These are phyloP conservation scores for Notothenia rossii DNA, from an alignment of 2,113 vertebrate genomes.

Conservation along the genomic window DNA sequence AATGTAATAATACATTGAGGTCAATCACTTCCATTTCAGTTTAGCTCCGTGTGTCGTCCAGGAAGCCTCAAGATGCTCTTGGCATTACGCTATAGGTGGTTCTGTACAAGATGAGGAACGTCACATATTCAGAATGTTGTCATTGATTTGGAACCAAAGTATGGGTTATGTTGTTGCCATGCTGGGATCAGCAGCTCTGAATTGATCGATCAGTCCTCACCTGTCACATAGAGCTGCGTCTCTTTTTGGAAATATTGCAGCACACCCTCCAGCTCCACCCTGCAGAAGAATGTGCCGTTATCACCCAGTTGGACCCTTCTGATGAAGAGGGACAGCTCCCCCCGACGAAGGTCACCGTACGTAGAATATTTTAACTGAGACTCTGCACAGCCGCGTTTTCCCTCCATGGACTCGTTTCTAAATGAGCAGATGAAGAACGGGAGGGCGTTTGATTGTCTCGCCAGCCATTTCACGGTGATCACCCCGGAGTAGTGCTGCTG, in stretches of 20 bases:
- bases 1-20: no score
- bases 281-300: not conserved
- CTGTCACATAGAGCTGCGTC: not conserved
- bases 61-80: no score
- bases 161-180: no score
- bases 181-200: no score
- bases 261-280: not conserved
- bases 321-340: slow-evolving; percentile 34
- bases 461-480: slow-evolving; percentile 14
- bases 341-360: slow-evolving; percentile 17
- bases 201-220: not conserved
- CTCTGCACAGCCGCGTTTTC: rapidly evolving
- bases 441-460: rapidly evolving
- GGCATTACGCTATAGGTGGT: no score
- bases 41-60: no score
- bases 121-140: no score
- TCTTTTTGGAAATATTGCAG: rapidly evolving
- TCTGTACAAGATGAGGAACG: no score
- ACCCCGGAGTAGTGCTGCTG: rapidly evolving
- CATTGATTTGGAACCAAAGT: no score
- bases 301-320: not conserved
- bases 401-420: not conserved
- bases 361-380: not conserved
- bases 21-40: no score
- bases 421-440: slow-evolving; percentile 14